Evolutionary conservation across 2,888 invertebrate genomes (phyloP), one percentile per base, ranked within the genome.

Genomic region (Drosophila flavopinicola): DNA sequence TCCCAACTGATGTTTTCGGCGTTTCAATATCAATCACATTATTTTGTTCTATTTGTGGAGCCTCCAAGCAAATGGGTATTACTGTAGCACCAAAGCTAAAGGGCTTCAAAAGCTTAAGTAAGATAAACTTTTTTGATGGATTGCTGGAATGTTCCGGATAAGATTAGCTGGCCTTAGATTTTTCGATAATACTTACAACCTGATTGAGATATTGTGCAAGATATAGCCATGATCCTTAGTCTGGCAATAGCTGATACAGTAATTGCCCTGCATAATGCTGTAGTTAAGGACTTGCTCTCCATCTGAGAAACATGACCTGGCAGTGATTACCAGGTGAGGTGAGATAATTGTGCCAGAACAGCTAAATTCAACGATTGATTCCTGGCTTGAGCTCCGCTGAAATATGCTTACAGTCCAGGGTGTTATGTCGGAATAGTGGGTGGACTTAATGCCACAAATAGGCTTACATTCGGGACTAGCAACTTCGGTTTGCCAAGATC

Each of bases 371-470:
- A 32, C 66, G 5, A 9, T 2, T 1, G 45, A 24, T 1, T 33
- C 0, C 1, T 6, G 4, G 4, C 13, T 23, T 15, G 32, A 37
- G 1, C 2, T n/a, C 1, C 54, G 25, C 20, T 35, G n/a, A 2
- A 75, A 69, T 3, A 77, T 42, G 44, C 60, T 72, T 0, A 60
- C 41, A 6, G 35, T 4, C 89, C 90, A 90, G 6, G 88, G 89
- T 6, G 75, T 78, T 17, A 66, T 32, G 2, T 76, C 59, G 2
- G 61, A 39, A 75, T 78, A 0, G 52, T 68, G 11, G 1, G 1
- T 9, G 20, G 37, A 6, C 52, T 66, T 33, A 58, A 56, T 41
- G 2, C 89, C 90, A 42, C 88, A 90, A 2, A 74, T 60, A 1
- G 83, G 85, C n/a, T 59, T 49, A 53, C 90, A 90, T 2, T 66